Evolutionary conservation across 2,888 invertebrate species (phyloP), one percentile per base, ranked within the genome.

Genomic region (Patella ulyssiponensis): DNA sequence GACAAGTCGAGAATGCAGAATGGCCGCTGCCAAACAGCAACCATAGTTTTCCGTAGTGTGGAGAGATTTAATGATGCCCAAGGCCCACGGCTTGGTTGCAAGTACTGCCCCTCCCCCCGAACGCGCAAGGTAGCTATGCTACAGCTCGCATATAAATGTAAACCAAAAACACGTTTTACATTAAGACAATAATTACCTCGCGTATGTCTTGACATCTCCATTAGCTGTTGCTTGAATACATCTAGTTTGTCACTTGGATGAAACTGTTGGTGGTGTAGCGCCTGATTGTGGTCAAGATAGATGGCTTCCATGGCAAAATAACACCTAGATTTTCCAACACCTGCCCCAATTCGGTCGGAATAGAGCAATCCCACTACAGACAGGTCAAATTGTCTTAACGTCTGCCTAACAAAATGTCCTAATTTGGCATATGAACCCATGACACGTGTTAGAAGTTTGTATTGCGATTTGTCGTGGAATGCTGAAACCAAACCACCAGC

Each of bases 221-320:
- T 23, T 23, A 64, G 23, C 20, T 64, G 17, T 64, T 64, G 20
- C 23, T 14, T 23, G 14, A 94, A 93, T 84, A 94, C 93, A 72
- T 93, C 89, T 0, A 91, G 90, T 0, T 72, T 12, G 2, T 84
- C 73, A 93, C 93, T 88, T 95, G 94, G 90, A 95, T 94, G 91
- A 95, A 95, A 78, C 79, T 64, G 52, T 81, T 77, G 69, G 87
- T 1, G 86, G 84, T 73, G 83, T 78, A 3, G n/a, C n/a, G 2
- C 79, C 69, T 14, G 79, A 77, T 74, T 81, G 14, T 3, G 76
- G 72, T 15, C 92, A 0, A 92, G 92, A 85, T 94, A 95, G 58
- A 96, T 94, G 0, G 95, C 94, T 78, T 94, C 94, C 85, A 96
- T 92, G 4, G 95, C 95, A 88, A 96, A 94, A 91, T 94, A 95